Base-by-base conservation (phyloP, 2,113 vertebrate species). In the Uria aalge region DNA sequence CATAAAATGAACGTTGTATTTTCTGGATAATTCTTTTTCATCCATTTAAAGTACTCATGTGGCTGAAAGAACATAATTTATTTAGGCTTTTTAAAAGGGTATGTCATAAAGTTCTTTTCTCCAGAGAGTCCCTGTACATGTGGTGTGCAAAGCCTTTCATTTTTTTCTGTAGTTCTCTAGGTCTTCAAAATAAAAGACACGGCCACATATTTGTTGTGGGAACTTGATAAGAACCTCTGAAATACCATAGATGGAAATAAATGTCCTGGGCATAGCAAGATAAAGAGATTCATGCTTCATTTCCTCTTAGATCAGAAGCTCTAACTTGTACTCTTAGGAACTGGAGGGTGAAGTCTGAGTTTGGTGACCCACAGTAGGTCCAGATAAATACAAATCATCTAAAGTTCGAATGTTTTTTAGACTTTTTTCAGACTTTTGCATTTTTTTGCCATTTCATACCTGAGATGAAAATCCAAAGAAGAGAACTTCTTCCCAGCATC, bases 181-280 rank as follows among this genome's bases (percentile, higher is more conserved):
- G 6, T 32, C 29, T 91, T 88, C 77, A 43, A 14, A 69, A 60
- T 47, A 59, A 94, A 87, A 85, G 19, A 0, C 11, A 22, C 3
- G 5, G 23, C 21, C 19, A n/a, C 0, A 1, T 60, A 59, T 55
- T 53, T 94, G 67, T 85, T 81, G 52, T 92, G 74, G 23, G 5
- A 77, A 88, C 45, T 81, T 87, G 53, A 60, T 43, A 69, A 85
- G 40, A 78, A 88, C 10, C 23, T 79, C 40, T 86, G 15, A 53
- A 96, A 94, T 63, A 26, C 47, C 57, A 73, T 87, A 92, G 72
- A 26, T 94, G 79, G 32, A 55, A 83, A 95, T 24, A 91, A 75
- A 83, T 7, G 41, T 1, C 3, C 17, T 41, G 43, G 4, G 3
- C 16, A 59, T 18, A 85, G 2, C 11, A 78, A 78, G 34, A 69